phyloP scores from a whole-genome alignment of 2,113 vertebrate species.

The Rhynchopsitta pachyrhyncha region DNA sequence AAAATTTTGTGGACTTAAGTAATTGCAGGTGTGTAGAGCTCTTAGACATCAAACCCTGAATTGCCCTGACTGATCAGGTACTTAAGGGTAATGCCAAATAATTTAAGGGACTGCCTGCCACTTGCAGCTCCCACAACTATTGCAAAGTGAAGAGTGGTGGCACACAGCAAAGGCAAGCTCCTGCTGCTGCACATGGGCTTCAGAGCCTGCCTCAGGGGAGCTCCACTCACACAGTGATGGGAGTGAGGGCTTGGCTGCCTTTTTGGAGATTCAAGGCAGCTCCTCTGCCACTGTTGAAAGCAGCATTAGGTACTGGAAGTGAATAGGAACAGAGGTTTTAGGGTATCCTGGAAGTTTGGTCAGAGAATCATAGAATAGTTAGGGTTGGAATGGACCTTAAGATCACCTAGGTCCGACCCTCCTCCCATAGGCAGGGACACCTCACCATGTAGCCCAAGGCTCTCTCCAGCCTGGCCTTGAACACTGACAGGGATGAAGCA shows the following conservation, averaged over 20 bases:
- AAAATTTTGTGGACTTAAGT: conserved; percentile 27
- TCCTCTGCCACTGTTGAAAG: rapidly evolving
- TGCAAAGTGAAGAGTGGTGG: rapidly evolving
- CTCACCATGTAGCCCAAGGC: neutral
- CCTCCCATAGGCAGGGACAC: neutral
- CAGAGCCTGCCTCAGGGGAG: rapidly evolving
- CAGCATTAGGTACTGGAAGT: rapidly evolving
- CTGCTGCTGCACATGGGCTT: rapidly evolving
- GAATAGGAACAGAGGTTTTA: neutral
- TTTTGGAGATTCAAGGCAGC: neutral
- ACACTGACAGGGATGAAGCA: neutral
- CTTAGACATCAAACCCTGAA: conserved; percentile 13
- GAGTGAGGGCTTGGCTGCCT: neutral
- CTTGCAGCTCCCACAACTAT: neutral
- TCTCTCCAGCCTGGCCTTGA: neutral
- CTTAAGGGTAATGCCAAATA: neutral
- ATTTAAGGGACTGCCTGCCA: neutral
- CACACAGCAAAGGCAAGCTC: neutral
- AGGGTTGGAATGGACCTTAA: neutral
- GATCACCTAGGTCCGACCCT: neutral
- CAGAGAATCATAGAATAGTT: neutral
- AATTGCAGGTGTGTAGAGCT: conserved; percentile 41
- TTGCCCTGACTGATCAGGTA: neutral
- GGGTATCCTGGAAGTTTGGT: neutral
- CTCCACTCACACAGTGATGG: rapidly evolving